Evolutionary conservation across 2,113 vertebrate genomes (phyloP), one percentile per base, ranked within the genome.

Genomic region (Pachypanchax playfairii): DNA sequence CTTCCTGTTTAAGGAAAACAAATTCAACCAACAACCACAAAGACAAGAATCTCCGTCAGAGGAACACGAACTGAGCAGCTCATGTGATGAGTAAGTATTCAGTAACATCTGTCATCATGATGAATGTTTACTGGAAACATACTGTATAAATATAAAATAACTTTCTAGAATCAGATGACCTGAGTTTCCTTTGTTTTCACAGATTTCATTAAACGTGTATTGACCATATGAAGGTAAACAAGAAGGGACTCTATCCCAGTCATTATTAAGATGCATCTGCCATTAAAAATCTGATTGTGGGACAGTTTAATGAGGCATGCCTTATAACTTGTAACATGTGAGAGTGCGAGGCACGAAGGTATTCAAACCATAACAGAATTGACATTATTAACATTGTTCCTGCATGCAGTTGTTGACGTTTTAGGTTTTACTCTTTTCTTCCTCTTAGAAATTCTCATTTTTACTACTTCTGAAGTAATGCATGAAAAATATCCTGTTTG

Each of bases 21-120:
- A 98, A 99, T 88, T 98, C 97, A 64, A 99, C 97, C 90, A 99
- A 99, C 92, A 99, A 99, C 92, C 97, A 99, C 89, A 99, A 99
- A 94, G 97, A 99, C 90, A 99, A 99, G 94, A 98, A 97, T 89
- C 91, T 99, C 83, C 96, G 97, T 70, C 97, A 99, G 93, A 95
- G 97, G 93, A 98, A 98, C 82, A 98, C 96, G 90, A 98, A 98
- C 92, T 99, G 83, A 92, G 75, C 67, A 67, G 80, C 70, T 53
- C 29, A 73, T 75, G 52, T 73, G 92, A 90, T 90, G 69, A 86
- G 91, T 93, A 62, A 90, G 87, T 89, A 51, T 77, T 79, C 0
- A 72, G 69, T 85, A 6, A 33, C 31, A 33, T 11, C 8, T 2
- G 12, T 11, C 31, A 33, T 10, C 6, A 2, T 35, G 8, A 35